Evolutionary conservation across 30 jellyfish, hydroid and myxozoan genomes (phyloP).

Genomic region (Chironex yamaguchii): DNA sequence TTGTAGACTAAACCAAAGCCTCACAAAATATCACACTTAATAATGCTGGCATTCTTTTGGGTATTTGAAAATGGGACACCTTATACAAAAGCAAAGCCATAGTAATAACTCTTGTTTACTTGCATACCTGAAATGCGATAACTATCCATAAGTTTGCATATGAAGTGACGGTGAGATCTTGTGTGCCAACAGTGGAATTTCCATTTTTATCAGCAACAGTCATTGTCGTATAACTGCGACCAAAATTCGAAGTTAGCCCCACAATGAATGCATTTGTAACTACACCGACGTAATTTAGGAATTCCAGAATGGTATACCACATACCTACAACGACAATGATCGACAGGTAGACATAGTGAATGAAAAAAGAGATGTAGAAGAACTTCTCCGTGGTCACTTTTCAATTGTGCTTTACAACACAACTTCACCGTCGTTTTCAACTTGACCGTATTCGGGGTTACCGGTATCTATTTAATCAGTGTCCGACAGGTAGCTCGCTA

Average conservation of each 20-base stretch:
- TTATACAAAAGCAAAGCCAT: no score
- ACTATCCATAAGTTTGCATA: constrained; percentile 79
- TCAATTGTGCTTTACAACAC: no score
- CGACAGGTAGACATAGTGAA: not conserved
- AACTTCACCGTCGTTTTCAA: no score
- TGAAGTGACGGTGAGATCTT: constrained; percentile 32
- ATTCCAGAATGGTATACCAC: constrained; percentile 83
- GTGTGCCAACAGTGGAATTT: constrained; percentile 32
- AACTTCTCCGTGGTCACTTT: not conserved
- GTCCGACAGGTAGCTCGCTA: no score
- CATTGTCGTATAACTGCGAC: constrained; percentile 62
- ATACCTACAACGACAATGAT: constrained; percentile 51
- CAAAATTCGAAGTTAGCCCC: constrained; percentile 80
- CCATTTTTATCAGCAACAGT: not conserved
- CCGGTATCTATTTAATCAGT: no score
- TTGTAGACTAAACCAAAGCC: no score
- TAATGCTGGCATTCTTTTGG: no score
- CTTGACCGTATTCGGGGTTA: no score
- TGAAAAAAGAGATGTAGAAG: not conserved
- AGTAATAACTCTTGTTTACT: no score
- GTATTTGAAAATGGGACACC: no score
- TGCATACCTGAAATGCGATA: constrained; percentile 79
- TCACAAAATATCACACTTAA: no score
- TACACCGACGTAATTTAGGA: constrained; percentile 82
- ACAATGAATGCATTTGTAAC: constrained; percentile 83